Evolutionary conservation across 2,113 vertebrate species (phyloP), one percentile per base, ranked within the genome.

Genomic region (Collichthys lucidus): DNA sequence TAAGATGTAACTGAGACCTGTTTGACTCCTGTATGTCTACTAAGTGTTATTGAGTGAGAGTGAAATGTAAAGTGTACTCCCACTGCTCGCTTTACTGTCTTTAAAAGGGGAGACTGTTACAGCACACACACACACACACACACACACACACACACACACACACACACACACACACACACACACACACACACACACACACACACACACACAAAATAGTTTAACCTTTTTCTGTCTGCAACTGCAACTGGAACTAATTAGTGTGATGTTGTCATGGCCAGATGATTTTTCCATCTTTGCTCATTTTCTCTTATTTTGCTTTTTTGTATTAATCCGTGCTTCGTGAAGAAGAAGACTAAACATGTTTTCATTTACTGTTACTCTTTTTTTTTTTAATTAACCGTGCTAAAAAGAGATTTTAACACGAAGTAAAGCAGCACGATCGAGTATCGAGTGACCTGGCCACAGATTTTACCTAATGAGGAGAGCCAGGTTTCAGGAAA

Each of bases 231-330:
- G 15, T 59, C 3, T 4, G 44, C 5, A 29, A 50, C 16, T 19
- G 29, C 52, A 59, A 2, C n/a, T 19, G 40, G 14, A 56, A 67
- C 44, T 20, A 12, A 73, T 44, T 49, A 53, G 40, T 66, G 10
- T 67, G 11, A 20, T 59, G 47, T 55, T 55, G 40, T 62, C 69
- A 53, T 12, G 11, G 60, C 59, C 31, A 47, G 50, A 63, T 77
- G 12, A 42, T 84, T 86, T 66, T 61, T 67, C 20, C 35, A 74
- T 72, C 46, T 63, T 60, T 73, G 60, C 68, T 69, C 62, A 82
- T 80, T 40, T 55, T 52, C 4, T 35, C 40, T 81, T 42, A 71
- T 77, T 75, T 84, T 80, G 60, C 31, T 56, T 67, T 15, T 12
- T 49, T n/a, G 22, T 55, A 63, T 80, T 68, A 31, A 80, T 70